These are phyloP conservation scores for Allygus modestus DNA, from an alignment of 2,888 invertebrate species.

Conservation along the genomic window DNA sequence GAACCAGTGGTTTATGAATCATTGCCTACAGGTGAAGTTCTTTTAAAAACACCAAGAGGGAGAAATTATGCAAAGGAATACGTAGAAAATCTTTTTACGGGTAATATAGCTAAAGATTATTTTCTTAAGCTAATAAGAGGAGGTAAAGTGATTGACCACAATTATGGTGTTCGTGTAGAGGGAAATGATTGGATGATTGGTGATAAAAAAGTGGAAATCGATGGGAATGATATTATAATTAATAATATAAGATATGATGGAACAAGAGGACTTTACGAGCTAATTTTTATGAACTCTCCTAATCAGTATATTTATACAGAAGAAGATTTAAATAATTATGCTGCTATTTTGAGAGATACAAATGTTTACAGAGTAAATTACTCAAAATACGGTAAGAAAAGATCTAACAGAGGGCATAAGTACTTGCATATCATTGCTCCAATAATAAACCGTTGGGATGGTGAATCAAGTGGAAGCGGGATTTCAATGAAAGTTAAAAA, in stretches of 20 bases:
- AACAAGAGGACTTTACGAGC: conserved; percentile 48
- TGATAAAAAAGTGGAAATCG: neutral
- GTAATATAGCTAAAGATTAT: conserved; percentile 14
- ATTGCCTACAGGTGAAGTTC: neutral
- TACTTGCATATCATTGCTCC: conserved; percentile 22
- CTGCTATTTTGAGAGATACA: conserved; percentile 13
- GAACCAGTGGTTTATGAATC: neutral
- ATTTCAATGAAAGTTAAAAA: neutral
- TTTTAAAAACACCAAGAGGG: conserved; percentile 18
- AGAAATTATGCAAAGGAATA: conserved; percentile 9
- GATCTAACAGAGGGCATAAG: conserved; percentile 39
- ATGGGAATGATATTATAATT: conserved; percentile 18
- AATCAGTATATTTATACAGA: conserved; percentile 12
- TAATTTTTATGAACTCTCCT: conserved; percentile 33
- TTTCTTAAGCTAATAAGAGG: neutral
- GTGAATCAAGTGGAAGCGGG: neutral
- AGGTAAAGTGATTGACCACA: neutral
- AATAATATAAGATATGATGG: conserved; percentile 7
- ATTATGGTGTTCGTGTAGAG: conserved; percentile 13
- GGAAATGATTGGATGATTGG: conserved; percentile 49
- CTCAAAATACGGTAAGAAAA: neutral
- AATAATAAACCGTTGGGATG: neutral
- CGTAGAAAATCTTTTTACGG: neutral
- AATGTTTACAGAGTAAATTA: conserved; percentile 30
- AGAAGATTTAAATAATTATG: conserved; percentile 42